Base-by-base conservation (phyloP, 2,797 vertebrate species). In the Chrosomus eos region DNA sequence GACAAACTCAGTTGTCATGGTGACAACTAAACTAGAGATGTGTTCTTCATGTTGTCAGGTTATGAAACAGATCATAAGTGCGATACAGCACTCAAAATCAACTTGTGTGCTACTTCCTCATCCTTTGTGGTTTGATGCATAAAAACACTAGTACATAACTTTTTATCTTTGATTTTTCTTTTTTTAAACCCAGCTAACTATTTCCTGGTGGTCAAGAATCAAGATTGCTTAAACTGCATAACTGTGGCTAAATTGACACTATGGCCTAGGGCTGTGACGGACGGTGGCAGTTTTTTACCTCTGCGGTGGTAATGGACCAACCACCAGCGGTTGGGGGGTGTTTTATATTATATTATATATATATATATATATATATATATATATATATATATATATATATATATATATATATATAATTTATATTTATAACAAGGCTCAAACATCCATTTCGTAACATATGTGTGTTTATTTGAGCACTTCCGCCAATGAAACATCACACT, bases 1-100 rank as follows among this genome's bases (percentile, higher is more conserved):
- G 72, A 66, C 33, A 36, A 6, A 16, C 60, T 62, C 33, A 0
- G 84, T 89, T 89, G 80, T 62, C 66, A 88, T 89, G 87, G 83
- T 66, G 66, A 66, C 53, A 51, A 51, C 76, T 58, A 40, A 85
- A 67, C 51, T 68, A 43, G 64, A 85, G 45, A 51, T 89, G 83
- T 75, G 75, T 73, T 74, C 72, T 73, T 33, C 28, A 71, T 10
- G 38, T 66, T 67, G 73, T 51, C 48, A 51, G 33, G 23, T 16
- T 43, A n/a, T 60, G 79, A 53, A 86, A 82, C 84, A 67, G 74
- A 88, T 85, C 38, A 51, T 51, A 70, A 70, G 75, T 48, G 62
- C 80, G 66, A 83, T 80, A 66, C 19, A 31, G 23, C 36, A 16
- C 82, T 70, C 62, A 53, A 19, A 64, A 74, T 62, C 21, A 58